Percentiles rank a stretch among this genome's conserved stretches.
Evolutionary conservation across 2,888 invertebrate species (phyloP).

Genomic region (Odontocerum albicorne): DNA sequence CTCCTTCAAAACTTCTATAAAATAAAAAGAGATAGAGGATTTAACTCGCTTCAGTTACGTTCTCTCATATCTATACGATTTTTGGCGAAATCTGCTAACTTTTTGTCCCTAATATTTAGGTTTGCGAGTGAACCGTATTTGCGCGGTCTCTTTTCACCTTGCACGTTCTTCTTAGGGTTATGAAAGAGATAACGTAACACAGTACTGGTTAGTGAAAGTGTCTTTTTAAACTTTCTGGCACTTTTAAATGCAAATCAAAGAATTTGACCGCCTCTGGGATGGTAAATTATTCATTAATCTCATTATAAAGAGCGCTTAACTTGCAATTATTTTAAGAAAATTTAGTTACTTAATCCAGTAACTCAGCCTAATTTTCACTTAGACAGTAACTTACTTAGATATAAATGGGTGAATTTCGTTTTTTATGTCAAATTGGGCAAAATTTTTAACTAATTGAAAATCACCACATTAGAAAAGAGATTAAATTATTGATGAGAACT

Average conservation of each 20-base stretch:
- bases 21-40: conserved; percentile 3
- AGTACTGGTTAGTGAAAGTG: background rate
- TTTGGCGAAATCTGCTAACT: conserved; percentile 22
- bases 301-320: background rate
- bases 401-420: too few relatives aligned
- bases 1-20: conserved; percentile 6
- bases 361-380: too few relatives aligned
- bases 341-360: too few relatives aligned
- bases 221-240: background rate
- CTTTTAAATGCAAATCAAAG: conserved; percentile 23
- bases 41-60: background rate
- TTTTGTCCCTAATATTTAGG: conserved; percentile 19
- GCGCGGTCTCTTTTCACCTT: too few relatives aligned
- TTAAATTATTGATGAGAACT: too few relatives aligned
- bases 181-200: background rate
- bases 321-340: background rate
- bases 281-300: conserved; percentile 12
- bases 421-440: too few relatives aligned
- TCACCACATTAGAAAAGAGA: too few relatives aligned
- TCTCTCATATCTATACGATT: background rate
- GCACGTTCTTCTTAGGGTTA: background rate
- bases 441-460: too few relatives aligned
- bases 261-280: conserved; percentile 2
- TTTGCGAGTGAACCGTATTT: too few relatives aligned
- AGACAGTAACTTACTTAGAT: too few relatives aligned